phyloP scores from a whole-genome alignment of 2,888 invertebrate genomes.

The Bellardia bayeri region DNA sequence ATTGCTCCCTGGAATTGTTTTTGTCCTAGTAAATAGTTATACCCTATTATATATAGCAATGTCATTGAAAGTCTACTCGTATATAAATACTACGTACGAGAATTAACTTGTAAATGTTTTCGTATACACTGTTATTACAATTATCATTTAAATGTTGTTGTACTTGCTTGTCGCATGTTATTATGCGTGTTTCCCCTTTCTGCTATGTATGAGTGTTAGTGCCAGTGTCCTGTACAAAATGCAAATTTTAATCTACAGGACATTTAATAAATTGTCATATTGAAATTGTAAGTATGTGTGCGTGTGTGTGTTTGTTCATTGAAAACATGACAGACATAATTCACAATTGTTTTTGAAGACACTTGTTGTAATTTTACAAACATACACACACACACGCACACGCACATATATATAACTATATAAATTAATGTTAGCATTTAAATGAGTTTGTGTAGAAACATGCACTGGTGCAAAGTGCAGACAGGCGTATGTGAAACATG shows the following conservation, averaged over 20 bases:
- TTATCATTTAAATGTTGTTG: conserved; percentile 38
- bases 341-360: conserved; percentile 41
- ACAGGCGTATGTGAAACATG: conserved; percentile 61
- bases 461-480: conserved; percentile 55
- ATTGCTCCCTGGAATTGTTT: too few relatives aligned
- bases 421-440: background rate
- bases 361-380: conserved; percentile 53
- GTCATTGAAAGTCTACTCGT: background rate
- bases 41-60: too few relatives aligned
- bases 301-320: conserved; percentile 24
- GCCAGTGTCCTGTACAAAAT: conserved; percentile 10
- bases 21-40: too few relatives aligned
- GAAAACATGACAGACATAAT: conserved; percentile 60
- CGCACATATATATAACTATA: background rate
- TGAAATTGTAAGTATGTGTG: conserved; percentile 42
- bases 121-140: conserved; percentile 6
- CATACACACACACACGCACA: background rate
- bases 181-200: background rate
- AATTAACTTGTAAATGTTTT: background rate
- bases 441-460: background rate
- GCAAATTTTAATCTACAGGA: conserved; percentile 73
- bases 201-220: background rate
- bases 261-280: conserved; percentile 76
- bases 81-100: background rate
- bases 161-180: background rate